Percentiles rank a stretch among this genome's conserved stretches.
Evolutionary conservation across 2,113 vertebrate genomes (phyloP).

Genomic region (Capreolus pygargus): DNA sequence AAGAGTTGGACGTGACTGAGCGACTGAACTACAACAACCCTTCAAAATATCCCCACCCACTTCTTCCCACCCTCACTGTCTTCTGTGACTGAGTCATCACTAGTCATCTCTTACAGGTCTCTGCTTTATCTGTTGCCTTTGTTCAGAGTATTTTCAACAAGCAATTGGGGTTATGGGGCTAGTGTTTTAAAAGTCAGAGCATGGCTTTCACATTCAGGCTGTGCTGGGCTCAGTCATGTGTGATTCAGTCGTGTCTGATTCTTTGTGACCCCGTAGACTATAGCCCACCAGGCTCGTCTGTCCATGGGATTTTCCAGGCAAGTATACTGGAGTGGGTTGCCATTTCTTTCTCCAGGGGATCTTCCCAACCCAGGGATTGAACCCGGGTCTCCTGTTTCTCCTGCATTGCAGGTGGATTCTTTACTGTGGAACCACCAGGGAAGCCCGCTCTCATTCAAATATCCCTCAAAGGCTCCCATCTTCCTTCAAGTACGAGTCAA

Average conservation of each 20-base stretch:
- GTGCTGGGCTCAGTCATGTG: neutral
- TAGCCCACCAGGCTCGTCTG: neutral
- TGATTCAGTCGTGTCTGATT: neutral
- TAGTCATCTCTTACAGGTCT: neutral
- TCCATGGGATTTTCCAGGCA: neutral
- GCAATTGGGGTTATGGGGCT: neutral
- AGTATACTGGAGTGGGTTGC: neutral
- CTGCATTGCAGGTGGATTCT: neutral
- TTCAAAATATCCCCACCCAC: neutral
- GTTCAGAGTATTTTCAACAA: neutral
- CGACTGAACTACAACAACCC: neutral
- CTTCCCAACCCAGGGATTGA: neutral
- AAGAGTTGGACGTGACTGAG: neutral
- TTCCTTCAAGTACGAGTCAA: neutral
- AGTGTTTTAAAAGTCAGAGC: neutral
- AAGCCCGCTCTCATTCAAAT: neutral
- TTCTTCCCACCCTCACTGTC: neutral
- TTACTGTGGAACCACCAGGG: accelerated
- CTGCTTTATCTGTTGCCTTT: neutral
- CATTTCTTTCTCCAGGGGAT: neutral
- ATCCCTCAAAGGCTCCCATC: neutral
- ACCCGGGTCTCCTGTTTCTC: neutral
- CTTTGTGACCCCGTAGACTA: neutral
- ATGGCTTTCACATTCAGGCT: neutral
- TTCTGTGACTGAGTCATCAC: neutral